A percentile compares a stretch with the other conserved stretches of the same genome.
Evolutionary conservation across 2,797 vertebrate genomes (phyloP).

Genomic region (Hybognathus amarus): DNA sequence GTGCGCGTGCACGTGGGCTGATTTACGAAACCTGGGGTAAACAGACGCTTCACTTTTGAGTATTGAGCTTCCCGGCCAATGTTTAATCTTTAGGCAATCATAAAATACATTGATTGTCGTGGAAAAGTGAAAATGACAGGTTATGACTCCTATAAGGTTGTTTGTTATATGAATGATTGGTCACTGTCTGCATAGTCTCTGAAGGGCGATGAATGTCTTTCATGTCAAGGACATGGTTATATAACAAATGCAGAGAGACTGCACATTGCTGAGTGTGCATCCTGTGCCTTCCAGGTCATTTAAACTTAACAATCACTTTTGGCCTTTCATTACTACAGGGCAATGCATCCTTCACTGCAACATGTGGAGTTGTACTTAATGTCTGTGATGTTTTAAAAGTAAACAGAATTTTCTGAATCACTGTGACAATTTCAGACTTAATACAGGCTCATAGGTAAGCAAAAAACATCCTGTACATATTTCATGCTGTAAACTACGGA

Average conservation of each 20-base stretch:
- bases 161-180: background rate
- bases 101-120: too few species aligned
- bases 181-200: background rate
- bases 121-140: too few species aligned
- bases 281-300: constrained; percentile 24
- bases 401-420: too few species aligned
- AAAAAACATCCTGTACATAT: background rate
- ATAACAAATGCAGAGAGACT: constrained; percentile 12
- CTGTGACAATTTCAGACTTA: background rate
- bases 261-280: constrained; percentile 15
- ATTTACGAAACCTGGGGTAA: too few species aligned
- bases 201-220: background rate
- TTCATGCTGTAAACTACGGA: background rate
- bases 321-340: background rate
- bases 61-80: too few species aligned
- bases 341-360: background rate
- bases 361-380: background rate
- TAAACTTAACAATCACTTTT: background rate
- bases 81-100: too few species aligned
- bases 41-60: too few species aligned
- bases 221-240: background rate
- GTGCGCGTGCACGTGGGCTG: too few species aligned
- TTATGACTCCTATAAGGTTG: too few species aligned
- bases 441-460: background rate
- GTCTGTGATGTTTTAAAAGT: background rate